Evolutionary conservation across 2,888 invertebrate genomes (phyloP), one percentile per base, ranked within the genome.

Genomic region (Tenthredo scrophulariae): DNA sequence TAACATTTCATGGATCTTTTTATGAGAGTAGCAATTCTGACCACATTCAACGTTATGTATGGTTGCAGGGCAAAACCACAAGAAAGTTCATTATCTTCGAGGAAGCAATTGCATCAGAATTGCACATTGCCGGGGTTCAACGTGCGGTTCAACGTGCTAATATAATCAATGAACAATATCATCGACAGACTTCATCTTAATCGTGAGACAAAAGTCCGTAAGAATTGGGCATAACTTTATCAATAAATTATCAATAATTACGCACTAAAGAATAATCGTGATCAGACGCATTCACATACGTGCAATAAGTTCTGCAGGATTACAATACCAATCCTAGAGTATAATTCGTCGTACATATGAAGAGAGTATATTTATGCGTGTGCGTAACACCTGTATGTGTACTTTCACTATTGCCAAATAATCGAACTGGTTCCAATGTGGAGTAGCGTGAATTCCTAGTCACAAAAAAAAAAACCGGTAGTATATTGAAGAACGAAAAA

Each of bases 151-250:
- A 1, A 33, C 22, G 22, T n/a, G 37, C 43, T 29, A 43, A 22
- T 18, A 74, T 10, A 40, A 74, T 74, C 43, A 74, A 40, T 74
- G 43, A n/a, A 43, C 43, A 7, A 74, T 74, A 22, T 29, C n/a
- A 10, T 13, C 43, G 40, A 22, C 13, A 5, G 3, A n/a, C 22
- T 43, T 0, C 43, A 33, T 33, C 5, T 15, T 67, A 67, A 33
- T 33, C 67, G 67, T 18, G 6, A 33, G 18, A 62, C n/a, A 26
- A 58, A 58, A 58, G 7, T 58, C 58, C 22, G 5, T 58, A n/a
- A 58, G 7, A 58, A 58, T 22, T 58, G 2, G 9, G 6, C n/a
- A n/a, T 15, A 15, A 54, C n/a, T n/a, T 54, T 6, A n/a, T 58
- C n/a, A 22, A 58, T 58, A 6, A 22, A 58, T 9, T 58, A 58